Percentiles rank a stretch among this genome's conserved stretches.
Conservation (phyloP, 2,888 invertebrate genomes). For the Strigamia transsilvanica region DNA sequence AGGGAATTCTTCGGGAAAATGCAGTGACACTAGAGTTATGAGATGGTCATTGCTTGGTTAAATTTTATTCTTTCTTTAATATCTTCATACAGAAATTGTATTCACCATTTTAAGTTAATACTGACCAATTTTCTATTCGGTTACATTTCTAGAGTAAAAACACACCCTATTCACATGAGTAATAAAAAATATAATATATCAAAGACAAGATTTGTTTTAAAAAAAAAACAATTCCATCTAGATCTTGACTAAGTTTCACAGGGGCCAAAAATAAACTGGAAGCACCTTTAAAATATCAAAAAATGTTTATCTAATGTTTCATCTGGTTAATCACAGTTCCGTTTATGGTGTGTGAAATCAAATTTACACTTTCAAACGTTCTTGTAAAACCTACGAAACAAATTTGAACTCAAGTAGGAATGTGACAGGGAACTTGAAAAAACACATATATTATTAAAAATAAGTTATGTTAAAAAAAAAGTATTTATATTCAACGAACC, state of each 20-base stretch:
- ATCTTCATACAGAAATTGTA: too few species aligned
- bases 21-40: too few species aligned
- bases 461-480: slow-evolving; percentile 25
- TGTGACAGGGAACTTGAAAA: slow-evolving; percentile 4
- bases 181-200: slow-evolving; percentile 46
- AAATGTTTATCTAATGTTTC: not conserved
- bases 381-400: slow-evolving; percentile 6
- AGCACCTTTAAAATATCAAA: slow-evolving; percentile 24
- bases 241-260: not conserved
- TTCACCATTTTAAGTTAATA: too few species aligned
- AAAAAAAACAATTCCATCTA: not conserved
- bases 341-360: not conserved
- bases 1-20: too few species aligned
- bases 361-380: not conserved
- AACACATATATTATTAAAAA: slow-evolving; percentile 1
- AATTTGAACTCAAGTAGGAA: not conserved
- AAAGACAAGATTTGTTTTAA: not conserved
- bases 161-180: slow-evolving; percentile 35
- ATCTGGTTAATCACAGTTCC: slow-evolving; percentile 15
- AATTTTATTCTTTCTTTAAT: too few species aligned
- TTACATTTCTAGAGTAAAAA: not conserved
- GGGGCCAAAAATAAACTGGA: not conserved
- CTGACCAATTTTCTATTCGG: too few species aligned
- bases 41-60: too few species aligned
- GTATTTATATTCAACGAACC: not conserved